Evolutionary conservation across 2,888 invertebrate species (phyloP).

Genomic region (Blera fallax): DNA sequence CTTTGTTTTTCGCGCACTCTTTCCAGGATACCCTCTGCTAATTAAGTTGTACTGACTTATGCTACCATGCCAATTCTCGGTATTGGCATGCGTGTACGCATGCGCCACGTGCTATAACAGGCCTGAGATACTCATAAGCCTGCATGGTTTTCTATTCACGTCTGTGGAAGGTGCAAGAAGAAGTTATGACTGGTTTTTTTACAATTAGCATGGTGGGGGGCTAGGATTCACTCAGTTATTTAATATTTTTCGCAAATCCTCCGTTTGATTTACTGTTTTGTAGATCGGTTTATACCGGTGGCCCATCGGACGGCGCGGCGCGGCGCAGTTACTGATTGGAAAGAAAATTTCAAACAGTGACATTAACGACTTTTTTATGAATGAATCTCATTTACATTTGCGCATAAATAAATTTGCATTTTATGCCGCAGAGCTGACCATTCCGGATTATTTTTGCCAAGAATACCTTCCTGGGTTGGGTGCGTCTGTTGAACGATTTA

Average conservation of each 20-base stretch:
- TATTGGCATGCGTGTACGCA: background rate
- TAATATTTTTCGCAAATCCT: background rate
- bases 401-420: constrained; percentile 62
- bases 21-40: constrained; percentile 37
- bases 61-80: background rate
- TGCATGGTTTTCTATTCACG: background rate
- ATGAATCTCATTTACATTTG: constrained; percentile 62
- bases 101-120: background rate
- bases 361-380: constrained; percentile 61
- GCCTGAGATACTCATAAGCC: background rate
- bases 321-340: constrained; percentile 1
- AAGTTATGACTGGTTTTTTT: background rate
- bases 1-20: constrained; percentile 23
- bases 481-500: constrained; percentile 31
- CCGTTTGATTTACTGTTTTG: constrained; percentile 1
- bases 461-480: background rate
- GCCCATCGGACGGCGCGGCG: background rate
- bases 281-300: background rate
- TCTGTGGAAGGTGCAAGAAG: background rate
- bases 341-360: constrained; percentile 33
- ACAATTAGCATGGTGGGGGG: background rate
- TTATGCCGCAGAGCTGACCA: constrained; percentile 19
- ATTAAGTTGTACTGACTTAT: constrained; percentile 40
- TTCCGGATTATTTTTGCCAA: constrained; percentile 15
- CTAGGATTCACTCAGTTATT: background rate